A percentile compares a stretch with the other conserved stretches of the same genome.
These are phyloP conservation scores for Tetranychus truncatus DNA, from an alignment of 2,888 invertebrate species.

Conservation along the genomic window DNA sequence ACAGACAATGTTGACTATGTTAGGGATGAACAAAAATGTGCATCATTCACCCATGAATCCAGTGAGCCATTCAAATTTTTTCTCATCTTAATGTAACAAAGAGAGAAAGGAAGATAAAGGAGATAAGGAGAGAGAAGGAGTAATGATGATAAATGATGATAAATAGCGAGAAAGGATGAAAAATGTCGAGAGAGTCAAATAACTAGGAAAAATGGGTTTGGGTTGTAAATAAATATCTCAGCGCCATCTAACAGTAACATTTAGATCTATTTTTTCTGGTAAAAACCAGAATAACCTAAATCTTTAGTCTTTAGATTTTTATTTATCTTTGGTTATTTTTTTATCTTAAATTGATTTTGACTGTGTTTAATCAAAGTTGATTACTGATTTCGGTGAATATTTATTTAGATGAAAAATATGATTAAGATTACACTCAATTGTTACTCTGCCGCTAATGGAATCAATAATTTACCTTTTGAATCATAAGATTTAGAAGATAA, in stretches of 20 bases:
- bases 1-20: not conserved
- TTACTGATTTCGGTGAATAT: too few species aligned
- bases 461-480: too few species aligned
- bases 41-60: not conserved
- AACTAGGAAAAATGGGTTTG: not conserved
- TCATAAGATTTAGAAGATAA: too few species aligned
- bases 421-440: too few species aligned
- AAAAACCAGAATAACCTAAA: not conserved
- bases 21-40: not conserved
- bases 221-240: not conserved
- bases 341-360: too few species aligned
- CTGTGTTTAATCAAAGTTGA: too few species aligned
- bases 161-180: not conserved
- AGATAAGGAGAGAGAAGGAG: not conserved
- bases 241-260: not conserved
- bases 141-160: not conserved
- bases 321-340: not conserved
- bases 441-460: too few species aligned
- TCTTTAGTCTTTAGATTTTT: not conserved
- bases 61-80: not conserved
- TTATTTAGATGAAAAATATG: too few species aligned
- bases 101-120: not conserved
- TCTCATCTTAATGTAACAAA: not conserved
- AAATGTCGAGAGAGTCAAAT: not conserved
- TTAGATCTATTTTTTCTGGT: not conserved